phyloP scores from a whole-genome alignment of 2,113 vertebrate genomes.

The Lepus europaeus region DNA sequence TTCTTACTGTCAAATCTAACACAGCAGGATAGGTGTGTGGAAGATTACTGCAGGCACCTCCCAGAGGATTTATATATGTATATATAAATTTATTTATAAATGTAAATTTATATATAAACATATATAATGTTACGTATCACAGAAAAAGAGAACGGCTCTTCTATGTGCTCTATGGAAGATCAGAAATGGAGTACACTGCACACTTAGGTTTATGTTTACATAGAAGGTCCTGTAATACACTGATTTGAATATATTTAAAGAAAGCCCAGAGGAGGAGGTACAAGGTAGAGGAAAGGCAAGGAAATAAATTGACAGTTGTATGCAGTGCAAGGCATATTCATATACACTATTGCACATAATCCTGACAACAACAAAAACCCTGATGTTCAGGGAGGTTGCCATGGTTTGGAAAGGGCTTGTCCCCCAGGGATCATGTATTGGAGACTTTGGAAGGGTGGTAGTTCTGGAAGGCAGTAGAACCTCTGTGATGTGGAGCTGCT shows the following conservation, averaged over 20 bases:
- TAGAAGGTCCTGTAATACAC: rapidly evolving
- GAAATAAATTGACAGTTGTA: not conserved
- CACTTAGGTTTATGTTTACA: rapidly evolving
- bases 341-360: too few species aligned
- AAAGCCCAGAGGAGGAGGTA: not conserved
- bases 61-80: constrained; percentile 41
- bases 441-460: too few species aligned
- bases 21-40: constrained; percentile 64
- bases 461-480: too few species aligned
- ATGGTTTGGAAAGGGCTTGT: too few species aligned
- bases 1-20: constrained; percentile 79
- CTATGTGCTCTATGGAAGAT: not conserved
- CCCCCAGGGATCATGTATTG: too few species aligned
- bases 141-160: not conserved
- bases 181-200: not conserved
- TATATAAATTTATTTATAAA: too few species aligned
- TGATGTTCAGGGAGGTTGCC: too few species aligned
- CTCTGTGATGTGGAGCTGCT: not conserved
- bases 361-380: too few species aligned
- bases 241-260: not conserved
- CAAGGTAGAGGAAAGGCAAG: not conserved
- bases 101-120: too few species aligned
- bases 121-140: not conserved
- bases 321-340: too few species aligned
- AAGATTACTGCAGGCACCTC: not conserved